Percentiles rank a stretch among this genome's conserved stretches.
phyloP scores from a whole-genome alignment of 1,140 invertebrate genomes.

The Pseudomyrmex concolor region DNA sequence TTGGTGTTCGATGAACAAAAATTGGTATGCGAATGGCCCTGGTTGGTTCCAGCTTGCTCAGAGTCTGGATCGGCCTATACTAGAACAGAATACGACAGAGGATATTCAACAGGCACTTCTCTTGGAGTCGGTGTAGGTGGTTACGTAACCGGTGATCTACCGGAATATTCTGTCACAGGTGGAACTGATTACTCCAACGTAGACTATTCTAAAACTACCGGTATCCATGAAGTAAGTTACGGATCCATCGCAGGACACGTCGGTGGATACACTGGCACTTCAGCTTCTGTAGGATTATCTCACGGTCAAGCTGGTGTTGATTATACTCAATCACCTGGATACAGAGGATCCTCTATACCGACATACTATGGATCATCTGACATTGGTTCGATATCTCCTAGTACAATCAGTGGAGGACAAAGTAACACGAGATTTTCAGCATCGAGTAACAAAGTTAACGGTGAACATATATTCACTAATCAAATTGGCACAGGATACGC shows the following conservation, averaged over 20 bases:
- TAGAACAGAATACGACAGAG: conserved; percentile 52
- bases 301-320: conserved; percentile 24
- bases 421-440: neutral
- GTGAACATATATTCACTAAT: conserved; percentile 1
- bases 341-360: conserved; percentile 20
- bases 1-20: conserved; percentile 91
- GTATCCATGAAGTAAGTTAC: neutral
- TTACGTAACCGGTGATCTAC: conserved; percentile 40
- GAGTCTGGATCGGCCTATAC: conserved; percentile 76
- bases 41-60: conserved; percentile 90
- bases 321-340: conserved; percentile 28
- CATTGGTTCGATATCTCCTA: conserved; percentile 6
- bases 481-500: conserved; percentile 19
- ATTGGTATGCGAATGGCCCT: conserved; percentile 93
- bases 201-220: conserved; percentile 33
- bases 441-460: neutral
- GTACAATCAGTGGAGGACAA: neutral
- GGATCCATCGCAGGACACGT: conserved; percentile 7
- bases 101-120: conserved; percentile 23
- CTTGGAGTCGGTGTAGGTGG: conserved; percentile 35
- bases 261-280: conserved; percentile 13
- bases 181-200: conserved; percentile 11
- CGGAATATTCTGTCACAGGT: conserved; percentile 40
- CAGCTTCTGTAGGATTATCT: conserved; percentile 20
- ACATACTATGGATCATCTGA: conserved; percentile 4